A percentile compares a stretch with the other conserved stretches of the same genome.
Conservation (phyloP, 2,888 invertebrate genomes). For the Papilio protenor region DNA sequence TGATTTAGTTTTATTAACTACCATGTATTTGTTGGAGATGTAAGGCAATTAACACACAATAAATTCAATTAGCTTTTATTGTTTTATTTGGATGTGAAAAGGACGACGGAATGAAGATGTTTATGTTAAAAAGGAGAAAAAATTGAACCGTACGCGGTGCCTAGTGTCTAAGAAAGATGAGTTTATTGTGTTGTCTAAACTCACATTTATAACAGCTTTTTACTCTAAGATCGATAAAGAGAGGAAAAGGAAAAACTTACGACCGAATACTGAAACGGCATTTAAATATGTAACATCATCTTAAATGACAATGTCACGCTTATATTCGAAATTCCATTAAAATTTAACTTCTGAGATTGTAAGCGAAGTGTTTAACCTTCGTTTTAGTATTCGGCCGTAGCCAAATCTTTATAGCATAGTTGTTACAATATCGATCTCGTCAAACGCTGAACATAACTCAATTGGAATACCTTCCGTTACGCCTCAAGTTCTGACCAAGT, state of each 20-base stretch:
- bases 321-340: too few species aligned
- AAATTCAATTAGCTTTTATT: not conserved
- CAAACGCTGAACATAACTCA: slow-evolving; percentile 32
- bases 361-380: too few species aligned
- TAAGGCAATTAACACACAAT: not conserved
- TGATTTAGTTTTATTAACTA: not conserved
- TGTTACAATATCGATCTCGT: slow-evolving; percentile 20
- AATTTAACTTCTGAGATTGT: too few species aligned
- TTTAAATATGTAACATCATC: too few species aligned
- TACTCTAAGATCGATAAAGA: not conserved
- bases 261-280: too few species aligned
- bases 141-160: not conserved
- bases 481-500: slow-evolving; percentile 33
- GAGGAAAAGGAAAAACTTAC: not conserved
- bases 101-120: not conserved
- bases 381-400: not conserved
- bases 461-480: slow-evolving; percentile 33
- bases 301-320: too few species aligned
- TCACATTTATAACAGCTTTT: not conserved
- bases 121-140: not conserved
- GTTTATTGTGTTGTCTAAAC: not conserved
- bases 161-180: not conserved
- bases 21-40: not conserved
- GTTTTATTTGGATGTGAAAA: not conserved
- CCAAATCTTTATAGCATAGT: not conserved